A percentile compares a stretch with the other conserved stretches of the same genome.
Conservation (phyloP, 2,797 vertebrate species). For the Phalanger gymnotis region DNA sequence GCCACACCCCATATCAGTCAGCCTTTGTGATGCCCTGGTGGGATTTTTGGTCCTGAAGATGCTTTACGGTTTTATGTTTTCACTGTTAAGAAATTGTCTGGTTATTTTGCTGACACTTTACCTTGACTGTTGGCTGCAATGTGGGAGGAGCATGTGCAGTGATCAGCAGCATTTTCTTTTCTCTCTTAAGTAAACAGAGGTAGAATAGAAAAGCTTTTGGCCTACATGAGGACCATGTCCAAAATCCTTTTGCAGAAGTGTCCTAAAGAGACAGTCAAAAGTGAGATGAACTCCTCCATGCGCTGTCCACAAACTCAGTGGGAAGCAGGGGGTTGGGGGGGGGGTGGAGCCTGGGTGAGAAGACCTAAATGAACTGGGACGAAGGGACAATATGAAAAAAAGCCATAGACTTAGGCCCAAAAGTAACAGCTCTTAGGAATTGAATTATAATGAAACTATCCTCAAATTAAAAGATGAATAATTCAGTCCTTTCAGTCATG, state of each 20-base stretch:
- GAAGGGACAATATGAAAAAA: neutral
- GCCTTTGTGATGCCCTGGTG: neutral
- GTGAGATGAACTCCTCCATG: neutral
- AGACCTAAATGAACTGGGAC: neutral
- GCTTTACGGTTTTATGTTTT: neutral
- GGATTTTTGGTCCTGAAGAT: neutral
- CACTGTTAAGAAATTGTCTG: neutral
- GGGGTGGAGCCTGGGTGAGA: neutral
- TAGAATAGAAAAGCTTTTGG: neutral
- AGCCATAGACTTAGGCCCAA: neutral
- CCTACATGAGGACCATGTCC: neutral
- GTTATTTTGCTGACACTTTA: neutral
- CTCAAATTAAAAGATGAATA: neutral
- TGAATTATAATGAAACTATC: neutral
- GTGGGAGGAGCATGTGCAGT: neutral
- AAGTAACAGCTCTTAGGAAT: neutral
- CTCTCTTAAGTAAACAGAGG: neutral
- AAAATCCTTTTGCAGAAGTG: neutral
- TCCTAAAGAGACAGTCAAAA: neutral
- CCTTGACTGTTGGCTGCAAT: neutral
- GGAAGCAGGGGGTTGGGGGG: neutral
- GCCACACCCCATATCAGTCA: neutral
- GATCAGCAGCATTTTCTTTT: neutral
- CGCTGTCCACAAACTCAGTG: neutral
- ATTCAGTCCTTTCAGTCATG: neutral